A percentile compares a stretch with the other conserved stretches of the same genome.
These are phyloP conservation scores for Idris sp. DNA, from an alignment of 1,140 invertebrate genomes.

Conservation along the genomic window DNA sequence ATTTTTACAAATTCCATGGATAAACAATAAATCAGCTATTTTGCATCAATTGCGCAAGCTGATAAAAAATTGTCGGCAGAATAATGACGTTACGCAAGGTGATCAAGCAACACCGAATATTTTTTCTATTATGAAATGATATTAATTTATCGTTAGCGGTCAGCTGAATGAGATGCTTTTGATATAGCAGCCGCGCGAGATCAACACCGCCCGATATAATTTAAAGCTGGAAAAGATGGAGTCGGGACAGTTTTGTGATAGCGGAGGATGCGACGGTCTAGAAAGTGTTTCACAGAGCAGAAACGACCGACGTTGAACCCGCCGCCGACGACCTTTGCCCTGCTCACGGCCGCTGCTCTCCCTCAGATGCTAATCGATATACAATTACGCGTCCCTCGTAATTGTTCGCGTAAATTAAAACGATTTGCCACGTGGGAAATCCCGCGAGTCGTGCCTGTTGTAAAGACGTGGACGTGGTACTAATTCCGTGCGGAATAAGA, in stretches of 20 bases:
- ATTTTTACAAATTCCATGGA: too few relatives aligned
- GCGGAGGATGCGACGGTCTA: conserved; percentile 46
- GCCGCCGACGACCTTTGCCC: conserved; percentile 55
- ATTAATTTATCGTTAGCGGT: conserved; percentile 38
- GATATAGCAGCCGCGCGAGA: too few relatives aligned
- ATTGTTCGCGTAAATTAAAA: conserved; percentile 64
- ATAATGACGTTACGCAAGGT: conserved; percentile 7
- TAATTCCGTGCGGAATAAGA: conserved; percentile 37
- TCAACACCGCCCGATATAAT: too few relatives aligned
- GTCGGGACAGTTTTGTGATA: conserved; percentile 25
- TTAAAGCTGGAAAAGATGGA: too few relatives aligned
- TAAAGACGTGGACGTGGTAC: conserved; percentile 42
- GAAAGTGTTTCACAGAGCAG: conserved; percentile 58
- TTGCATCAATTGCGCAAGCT: conserved; percentile 20
- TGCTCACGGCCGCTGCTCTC: conserved; percentile 60
- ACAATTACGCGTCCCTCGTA: conserved; percentile 64
- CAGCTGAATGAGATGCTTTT: too few relatives aligned
- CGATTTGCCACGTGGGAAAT: conserved; percentile 63
- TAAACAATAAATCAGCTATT: conserved; percentile 27
- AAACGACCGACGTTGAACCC: conserved; percentile 49
- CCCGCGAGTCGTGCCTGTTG: conserved; percentile 59
- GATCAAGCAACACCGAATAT: conserved; percentile 22
- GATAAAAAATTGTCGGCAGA: neutral
- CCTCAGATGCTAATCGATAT: conserved; percentile 64
- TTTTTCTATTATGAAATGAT: conserved; percentile 29